Evolutionary conservation across 92 coral and sea anemone genomes (phyloP).

Genomic region (Virgularia gustaviana): DNA sequence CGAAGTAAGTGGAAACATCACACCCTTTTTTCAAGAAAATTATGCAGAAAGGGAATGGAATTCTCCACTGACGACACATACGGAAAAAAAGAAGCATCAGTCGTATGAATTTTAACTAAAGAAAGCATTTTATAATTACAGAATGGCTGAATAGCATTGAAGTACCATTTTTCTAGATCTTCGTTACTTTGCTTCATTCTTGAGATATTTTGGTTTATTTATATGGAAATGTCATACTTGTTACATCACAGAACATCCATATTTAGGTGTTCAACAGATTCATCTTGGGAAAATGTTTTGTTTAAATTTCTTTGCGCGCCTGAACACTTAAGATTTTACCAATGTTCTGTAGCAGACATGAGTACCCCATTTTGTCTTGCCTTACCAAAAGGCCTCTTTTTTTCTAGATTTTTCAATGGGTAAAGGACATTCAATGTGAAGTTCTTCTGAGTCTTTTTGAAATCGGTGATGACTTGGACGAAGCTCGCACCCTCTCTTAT

Average conservation of each 20-base stretch:
- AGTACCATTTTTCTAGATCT: too few relatives aligned
- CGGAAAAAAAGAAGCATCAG: background rate
- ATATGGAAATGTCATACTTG: too few relatives aligned
- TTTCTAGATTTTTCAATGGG: constrained; percentile 66
- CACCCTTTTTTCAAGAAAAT: background rate
- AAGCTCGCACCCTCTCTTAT: constrained; percentile 61
- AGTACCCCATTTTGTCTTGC: too few relatives aligned
- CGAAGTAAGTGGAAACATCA: background rate
- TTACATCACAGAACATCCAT: too few relatives aligned
- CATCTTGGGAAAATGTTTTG: too few relatives aligned
- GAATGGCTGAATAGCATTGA: too few relatives aligned
- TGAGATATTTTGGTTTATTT: too few relatives aligned
- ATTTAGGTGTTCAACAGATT: too few relatives aligned
- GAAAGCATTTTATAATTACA: too few relatives aligned
- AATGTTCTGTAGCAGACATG: background rate
- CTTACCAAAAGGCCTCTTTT: background rate
- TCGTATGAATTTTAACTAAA: too few relatives aligned
- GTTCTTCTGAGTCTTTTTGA: constrained; percentile 53
- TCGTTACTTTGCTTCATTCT: too few relatives aligned
- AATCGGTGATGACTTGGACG: constrained; percentile 73
- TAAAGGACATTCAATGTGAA: constrained; percentile 62
- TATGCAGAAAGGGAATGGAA: background rate
- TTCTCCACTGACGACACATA: constrained; percentile 1
- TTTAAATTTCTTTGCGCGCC: background rate
- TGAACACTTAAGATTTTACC: background rate